A percentile compares a stretch with the other conserved stretches of the same genome.
phyloP scores from a whole-genome alignment of 1,140 invertebrate species.

The Tetragonula clypearis region DNA sequence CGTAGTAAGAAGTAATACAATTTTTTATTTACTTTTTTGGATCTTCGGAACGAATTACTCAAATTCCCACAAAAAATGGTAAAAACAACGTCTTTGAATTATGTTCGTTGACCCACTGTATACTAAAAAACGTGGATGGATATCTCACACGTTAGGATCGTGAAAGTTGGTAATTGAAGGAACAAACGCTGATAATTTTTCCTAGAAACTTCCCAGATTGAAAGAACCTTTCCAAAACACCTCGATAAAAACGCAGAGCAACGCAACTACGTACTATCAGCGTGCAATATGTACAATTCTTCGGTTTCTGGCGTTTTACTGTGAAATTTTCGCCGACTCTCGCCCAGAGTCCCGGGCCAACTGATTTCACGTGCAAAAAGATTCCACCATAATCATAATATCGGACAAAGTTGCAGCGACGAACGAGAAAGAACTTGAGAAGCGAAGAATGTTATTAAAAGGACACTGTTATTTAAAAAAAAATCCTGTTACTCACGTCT shows the following conservation, averaged over 20 bases:
- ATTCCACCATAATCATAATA: background rate
- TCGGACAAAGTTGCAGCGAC: background rate
- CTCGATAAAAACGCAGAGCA: background rate
- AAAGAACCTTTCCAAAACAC: background rate
- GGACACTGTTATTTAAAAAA: background rate
- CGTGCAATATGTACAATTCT: background rate
- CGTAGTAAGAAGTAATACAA: too few species aligned
- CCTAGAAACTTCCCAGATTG: background rate
- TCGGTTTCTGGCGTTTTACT: background rate
- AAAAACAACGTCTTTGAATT: too few species aligned
- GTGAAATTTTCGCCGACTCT: background rate
- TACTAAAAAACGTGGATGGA: too few species aligned
- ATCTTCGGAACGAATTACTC: too few species aligned
- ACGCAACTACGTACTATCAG: background rate
- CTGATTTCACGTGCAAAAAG: background rate
- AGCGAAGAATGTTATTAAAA: background rate
- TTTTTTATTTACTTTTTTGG: too few species aligned
- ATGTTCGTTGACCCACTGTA: too few species aligned
- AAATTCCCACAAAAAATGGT: too few species aligned
- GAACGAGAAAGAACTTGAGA: background rate
- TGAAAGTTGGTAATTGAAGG: too few species aligned
- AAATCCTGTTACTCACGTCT: background rate
- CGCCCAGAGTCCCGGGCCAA: background rate
- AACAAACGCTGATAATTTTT: too few species aligned
- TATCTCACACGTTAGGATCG: too few species aligned